phyloP scores from a whole-genome alignment of 2,113 vertebrate species.

The Malurus cyaneus region DNA sequence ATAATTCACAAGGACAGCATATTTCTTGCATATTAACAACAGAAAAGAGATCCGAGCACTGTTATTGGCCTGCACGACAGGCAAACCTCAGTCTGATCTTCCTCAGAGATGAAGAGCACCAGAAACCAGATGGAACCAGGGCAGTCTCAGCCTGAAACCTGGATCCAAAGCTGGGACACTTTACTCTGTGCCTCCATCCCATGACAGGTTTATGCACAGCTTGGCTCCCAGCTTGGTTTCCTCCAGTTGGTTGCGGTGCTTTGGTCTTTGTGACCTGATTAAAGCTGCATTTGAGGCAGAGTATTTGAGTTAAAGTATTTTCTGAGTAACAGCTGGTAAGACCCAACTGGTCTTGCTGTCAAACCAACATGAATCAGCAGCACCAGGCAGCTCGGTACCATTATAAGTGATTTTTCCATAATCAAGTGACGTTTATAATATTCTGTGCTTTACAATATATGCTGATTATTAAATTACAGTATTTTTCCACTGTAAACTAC shows the following conservation, averaged over 20 bases:
- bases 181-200: fast-evolving
- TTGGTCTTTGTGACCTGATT: neutral
- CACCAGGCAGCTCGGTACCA: neutral
- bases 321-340: neutral
- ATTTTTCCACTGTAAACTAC: neutral
- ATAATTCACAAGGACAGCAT: neutral
- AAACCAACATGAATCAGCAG: neutral
- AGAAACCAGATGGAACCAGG: too few relatives aligned
- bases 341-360: neutral
- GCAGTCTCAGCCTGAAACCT: neutral
- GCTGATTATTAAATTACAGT: neutral
- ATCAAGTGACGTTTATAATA: neutral
- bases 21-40: neutral
- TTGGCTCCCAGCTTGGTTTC: neutral
- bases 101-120: neutral
- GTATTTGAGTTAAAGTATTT: neutral
- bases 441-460: neutral
- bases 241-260: neutral
- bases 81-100: neutral
- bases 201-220: neutral
- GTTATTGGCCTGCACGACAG: neutral
- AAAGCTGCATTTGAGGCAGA: neutral
- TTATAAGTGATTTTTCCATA: neutral
- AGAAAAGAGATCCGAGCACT: neutral
- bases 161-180: neutral